These are phyloP conservation scores for Actinernus sp. DNA, from an alignment of 92 coral and sea anemone genomes.

Conservation along the genomic window DNA sequence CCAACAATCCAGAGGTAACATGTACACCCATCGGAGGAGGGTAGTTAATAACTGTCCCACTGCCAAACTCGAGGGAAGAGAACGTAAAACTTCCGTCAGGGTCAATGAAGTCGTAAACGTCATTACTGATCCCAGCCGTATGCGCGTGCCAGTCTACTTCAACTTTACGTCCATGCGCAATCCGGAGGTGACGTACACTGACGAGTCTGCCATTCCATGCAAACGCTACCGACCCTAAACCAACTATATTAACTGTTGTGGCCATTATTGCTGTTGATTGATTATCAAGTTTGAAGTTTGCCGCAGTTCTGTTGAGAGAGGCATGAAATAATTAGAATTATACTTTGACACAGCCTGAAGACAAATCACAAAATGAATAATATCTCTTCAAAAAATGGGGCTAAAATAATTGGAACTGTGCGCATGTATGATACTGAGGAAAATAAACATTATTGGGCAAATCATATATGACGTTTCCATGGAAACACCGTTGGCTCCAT, in stretches of 20 bases:
- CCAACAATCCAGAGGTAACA: conserved; percentile 64
- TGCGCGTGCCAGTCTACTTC: conserved; percentile 60
- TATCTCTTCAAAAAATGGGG: no score
- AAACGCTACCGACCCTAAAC: conserved; percentile 57
- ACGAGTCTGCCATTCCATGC: conserved; percentile 66
- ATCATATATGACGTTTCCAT: no score
- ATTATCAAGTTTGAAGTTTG: conserved; percentile 62
- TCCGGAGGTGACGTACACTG: conserved; percentile 64
- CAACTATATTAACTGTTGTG: conserved; percentile 62
- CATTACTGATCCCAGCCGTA: conserved; percentile 55
- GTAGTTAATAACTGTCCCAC: conserved; percentile 49
- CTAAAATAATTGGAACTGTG: no score
- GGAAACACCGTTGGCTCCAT: no score
- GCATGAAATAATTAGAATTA: no score
- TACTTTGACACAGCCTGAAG: no score
- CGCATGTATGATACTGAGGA: no score
- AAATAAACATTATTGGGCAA: no score
- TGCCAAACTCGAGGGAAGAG: conserved; percentile 67
- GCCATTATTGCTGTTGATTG: conserved; percentile 67
- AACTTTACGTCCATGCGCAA: conserved; percentile 63
- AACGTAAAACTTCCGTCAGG: conserved; percentile 70
- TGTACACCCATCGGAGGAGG: conserved; percentile 75
- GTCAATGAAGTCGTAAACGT: conserved; percentile 44
- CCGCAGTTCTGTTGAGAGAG: conserved; percentile 60
- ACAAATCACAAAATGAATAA: no score